These are phyloP conservation scores for Enteromius viviparus DNA, from an alignment of 2,797 vertebrate genomes.

Conservation along the genomic window DNA sequence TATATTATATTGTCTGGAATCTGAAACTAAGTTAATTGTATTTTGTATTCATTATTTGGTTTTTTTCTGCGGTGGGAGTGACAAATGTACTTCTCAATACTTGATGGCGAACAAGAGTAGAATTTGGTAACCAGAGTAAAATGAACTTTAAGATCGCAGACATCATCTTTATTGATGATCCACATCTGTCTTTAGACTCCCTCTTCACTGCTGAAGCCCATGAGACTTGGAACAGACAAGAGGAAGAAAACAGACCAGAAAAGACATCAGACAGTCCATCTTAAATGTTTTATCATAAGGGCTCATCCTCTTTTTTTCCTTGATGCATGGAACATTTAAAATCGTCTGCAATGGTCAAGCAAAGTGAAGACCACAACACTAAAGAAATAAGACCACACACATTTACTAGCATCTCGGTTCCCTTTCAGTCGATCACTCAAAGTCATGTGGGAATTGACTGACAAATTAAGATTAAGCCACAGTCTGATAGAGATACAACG, in stretches of 20 bases:
- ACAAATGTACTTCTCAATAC: neutral
- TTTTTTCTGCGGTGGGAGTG: neutral
- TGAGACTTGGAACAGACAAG: constrained; percentile 38
- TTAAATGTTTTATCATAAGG: constrained; percentile 31
- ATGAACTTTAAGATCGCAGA: constrained; percentile 15
- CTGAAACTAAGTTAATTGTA: neutral
- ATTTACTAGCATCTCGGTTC: neutral
- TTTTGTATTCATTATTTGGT: neutral
- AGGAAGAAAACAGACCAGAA: constrained; percentile 30
- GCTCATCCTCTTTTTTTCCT: constrained; percentile 22
- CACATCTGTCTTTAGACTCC: constrained; percentile 29
- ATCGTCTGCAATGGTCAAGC: constrained; percentile 46
- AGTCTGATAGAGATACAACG: constrained; percentile 51
- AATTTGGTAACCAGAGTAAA: neutral
- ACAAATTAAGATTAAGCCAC: neutral
- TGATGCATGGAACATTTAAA: constrained; percentile 53
- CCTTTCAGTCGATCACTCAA: no score
- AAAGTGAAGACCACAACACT: constrained; percentile 33
- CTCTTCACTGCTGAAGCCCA: constrained; percentile 34
- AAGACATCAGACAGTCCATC: constrained; percentile 14
- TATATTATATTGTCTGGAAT: neutral
- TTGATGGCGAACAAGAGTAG: neutral
- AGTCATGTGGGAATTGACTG: no score
- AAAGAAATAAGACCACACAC: constrained; percentile 50
- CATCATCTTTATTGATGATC: constrained; percentile 23